Conservation (phyloP, 2,113 vertebrate genomes). For the Hyperoodon ampullatus region DNA sequence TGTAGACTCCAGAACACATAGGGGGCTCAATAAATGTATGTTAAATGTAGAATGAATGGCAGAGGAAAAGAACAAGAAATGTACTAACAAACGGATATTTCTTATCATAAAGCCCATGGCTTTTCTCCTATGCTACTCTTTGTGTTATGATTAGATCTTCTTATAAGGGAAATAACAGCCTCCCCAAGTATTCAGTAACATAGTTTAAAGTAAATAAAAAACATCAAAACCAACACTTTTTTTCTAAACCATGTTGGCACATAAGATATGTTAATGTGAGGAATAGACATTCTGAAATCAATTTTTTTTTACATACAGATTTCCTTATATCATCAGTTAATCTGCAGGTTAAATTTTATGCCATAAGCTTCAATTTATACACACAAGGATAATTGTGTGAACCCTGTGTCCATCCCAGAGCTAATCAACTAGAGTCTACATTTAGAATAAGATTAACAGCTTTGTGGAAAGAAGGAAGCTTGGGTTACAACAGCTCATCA, state of each 20-base stretch:
- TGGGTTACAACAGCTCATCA: background rate
- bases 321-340: background rate
- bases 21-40: background rate
- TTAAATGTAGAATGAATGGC: background rate
- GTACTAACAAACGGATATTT: background rate
- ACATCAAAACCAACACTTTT: background rate
- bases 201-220: background rate
- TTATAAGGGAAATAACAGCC: background rate
- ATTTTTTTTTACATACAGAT: background rate
- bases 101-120: background rate
- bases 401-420: background rate
- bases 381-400: background rate
- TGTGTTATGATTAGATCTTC: background rate
- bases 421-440: slow-evolving; percentile 2
- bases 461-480: slow-evolving; percentile 30
- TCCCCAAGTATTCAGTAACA: background rate
- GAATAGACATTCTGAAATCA: background rate
- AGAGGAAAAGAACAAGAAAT: background rate
- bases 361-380: background rate
- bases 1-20: background rate
- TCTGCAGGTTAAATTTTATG: background rate
- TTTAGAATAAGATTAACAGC: slow-evolving; percentile 48
- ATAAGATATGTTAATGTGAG: background rate
- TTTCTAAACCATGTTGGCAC: background rate
- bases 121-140: background rate